Conservation (phyloP, 2,888 invertebrate genomes). For the Cheilosia scutellata region DNA sequence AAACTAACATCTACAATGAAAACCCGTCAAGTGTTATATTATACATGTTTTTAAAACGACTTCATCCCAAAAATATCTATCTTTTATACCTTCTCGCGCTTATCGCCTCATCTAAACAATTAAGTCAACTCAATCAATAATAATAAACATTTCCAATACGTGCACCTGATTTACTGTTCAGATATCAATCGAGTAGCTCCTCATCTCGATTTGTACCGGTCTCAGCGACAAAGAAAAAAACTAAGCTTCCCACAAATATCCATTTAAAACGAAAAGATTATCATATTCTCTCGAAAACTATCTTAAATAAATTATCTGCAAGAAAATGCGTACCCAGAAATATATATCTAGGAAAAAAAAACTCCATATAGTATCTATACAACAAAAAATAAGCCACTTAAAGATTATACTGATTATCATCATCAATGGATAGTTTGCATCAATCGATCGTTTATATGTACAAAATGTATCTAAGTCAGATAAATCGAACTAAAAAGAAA, state of each 20-base stretch:
- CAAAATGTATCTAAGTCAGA: constrained; percentile 57
- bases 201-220: not conserved
- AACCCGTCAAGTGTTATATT: no score
- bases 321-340: constrained; percentile 40
- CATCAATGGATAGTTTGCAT: constrained; percentile 55
- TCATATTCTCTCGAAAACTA: constrained; percentile 57
- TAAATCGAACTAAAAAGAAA: constrained; percentile 53
- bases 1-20: no score
- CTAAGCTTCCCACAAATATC: constrained; percentile 60
- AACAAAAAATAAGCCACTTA: constrained; percentile 41
- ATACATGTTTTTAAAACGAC: no score
- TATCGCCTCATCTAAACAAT: constrained; percentile 29
- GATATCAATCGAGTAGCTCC: constrained; percentile 23
- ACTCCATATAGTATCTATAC: constrained; percentile 1
- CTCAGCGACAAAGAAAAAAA: not conserved
- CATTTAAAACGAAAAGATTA: constrained; percentile 60
- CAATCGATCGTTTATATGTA: constrained; percentile 59
- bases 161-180: constrained; percentile 19
- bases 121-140: constrained; percentile 57
- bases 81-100: not conserved
- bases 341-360: constrained; percentile 13
- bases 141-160: constrained; percentile 54
- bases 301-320: constrained; percentile 54
- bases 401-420: constrained; percentile 64
- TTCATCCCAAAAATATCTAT: no score